Conservation (phyloP, 2,797 vertebrate species). For the Orestias chungarensis region DNA sequence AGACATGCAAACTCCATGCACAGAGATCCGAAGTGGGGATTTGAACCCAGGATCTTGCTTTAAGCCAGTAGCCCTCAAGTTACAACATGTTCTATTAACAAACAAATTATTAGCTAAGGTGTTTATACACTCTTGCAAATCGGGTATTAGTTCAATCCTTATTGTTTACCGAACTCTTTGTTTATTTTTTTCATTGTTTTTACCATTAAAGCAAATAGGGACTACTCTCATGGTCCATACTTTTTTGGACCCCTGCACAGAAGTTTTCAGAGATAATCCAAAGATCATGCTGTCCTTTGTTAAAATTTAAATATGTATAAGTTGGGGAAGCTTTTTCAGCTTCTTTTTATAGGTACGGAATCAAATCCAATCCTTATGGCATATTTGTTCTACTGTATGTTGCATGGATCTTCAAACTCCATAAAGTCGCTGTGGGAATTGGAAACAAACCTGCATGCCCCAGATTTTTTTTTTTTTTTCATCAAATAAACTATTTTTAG, state of each 20-base stretch:
- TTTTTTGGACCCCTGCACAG: not conserved
- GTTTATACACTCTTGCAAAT: not conserved
- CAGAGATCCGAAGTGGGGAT: no score
- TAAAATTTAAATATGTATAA: not conserved
- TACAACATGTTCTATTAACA: not conserved
- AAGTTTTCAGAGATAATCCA: no score
- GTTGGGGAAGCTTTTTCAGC: slow-evolving; percentile 12
- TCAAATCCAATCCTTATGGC: slow-evolving; percentile 30
- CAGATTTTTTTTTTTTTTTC: slow-evolving; percentile 48
- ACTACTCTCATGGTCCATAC: not conserved
- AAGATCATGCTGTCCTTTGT: not conserved
- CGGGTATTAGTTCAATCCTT: no score
- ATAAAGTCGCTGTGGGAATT: slow-evolving; percentile 41
- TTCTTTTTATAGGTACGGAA: slow-evolving; percentile 15
- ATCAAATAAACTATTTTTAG: slow-evolving; percentile 64
- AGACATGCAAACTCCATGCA: no score
- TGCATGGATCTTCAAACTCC: slow-evolving; percentile 49
- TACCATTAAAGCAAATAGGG: not conserved
- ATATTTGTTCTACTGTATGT: slow-evolving; percentile 14
- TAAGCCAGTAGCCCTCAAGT: no score
- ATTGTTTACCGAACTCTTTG: no score
- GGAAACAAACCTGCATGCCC: slow-evolving; percentile 39
- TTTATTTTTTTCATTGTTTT: no score
- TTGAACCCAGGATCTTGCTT: no score
- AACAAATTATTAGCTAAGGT: not conserved